Evolutionary conservation across 2,888 invertebrate genomes (phyloP).

Genomic region (Mycalesis mineus): DNA sequence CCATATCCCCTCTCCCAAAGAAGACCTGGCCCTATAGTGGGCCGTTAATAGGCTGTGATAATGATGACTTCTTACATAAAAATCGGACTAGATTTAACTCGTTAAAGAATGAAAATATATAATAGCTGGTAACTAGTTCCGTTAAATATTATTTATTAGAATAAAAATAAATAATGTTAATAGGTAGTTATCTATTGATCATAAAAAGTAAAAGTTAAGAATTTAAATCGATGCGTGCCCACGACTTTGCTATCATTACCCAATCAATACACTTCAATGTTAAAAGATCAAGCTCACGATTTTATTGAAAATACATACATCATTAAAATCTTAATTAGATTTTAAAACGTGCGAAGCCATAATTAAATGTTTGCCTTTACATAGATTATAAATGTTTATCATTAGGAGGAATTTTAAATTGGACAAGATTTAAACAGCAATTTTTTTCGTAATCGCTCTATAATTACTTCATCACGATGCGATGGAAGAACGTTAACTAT

Average conservation of each 20-base stretch:
- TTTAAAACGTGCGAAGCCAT: conserved; percentile 11
- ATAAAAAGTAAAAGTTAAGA: not conserved
- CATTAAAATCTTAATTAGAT: conserved; percentile 11
- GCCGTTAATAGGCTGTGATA: no score
- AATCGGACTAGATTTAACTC: no score
- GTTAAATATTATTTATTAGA: no score
- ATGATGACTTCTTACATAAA: no score
- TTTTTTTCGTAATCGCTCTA: not conserved
- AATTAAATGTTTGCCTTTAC: conserved; percentile 4
- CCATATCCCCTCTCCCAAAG: no score
- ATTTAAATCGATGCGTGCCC: not conserved
- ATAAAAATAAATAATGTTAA: no score
- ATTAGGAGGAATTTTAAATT: conserved; percentile 1
- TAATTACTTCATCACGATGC: conserved; percentile 7
- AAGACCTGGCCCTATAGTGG: no score
- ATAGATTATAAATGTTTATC: conserved; percentile 10
- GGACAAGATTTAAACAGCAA: conserved; percentile 4
- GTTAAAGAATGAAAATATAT: no score
- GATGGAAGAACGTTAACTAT: not conserved
- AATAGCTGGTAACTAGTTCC: no score
- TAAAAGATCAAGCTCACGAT: conserved; percentile 9
- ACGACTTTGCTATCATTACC: not conserved
- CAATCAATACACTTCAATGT: conserved; percentile 1
- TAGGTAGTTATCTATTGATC: no score
- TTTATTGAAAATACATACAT: conserved; percentile 4